A percentile compares a stretch with the other conserved stretches of the same genome.
Evolutionary conservation across 1,140 invertebrate species (phyloP).

Genomic region (Bombus cullumanus): DNA sequence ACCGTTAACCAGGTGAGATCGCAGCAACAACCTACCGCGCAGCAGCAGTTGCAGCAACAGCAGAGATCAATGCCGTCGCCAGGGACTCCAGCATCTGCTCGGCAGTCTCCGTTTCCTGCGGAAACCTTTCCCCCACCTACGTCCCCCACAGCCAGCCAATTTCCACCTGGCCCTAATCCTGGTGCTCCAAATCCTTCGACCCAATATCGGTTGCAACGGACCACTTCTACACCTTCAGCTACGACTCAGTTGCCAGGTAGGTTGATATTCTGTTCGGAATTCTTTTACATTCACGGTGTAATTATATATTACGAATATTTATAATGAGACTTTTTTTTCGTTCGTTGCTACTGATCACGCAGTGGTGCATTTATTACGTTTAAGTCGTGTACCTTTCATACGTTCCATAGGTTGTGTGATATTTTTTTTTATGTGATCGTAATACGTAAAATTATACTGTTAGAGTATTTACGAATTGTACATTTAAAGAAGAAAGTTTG

Average conservation of each 20-base stretch:
- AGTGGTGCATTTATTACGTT: background rate
- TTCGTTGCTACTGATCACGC: background rate
- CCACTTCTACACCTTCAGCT: constrained; percentile 86
- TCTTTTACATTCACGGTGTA: background rate
- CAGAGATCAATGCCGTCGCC: constrained; percentile 84
- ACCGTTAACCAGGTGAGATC: constrained; percentile 79
- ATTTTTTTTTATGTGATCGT: constrained; percentile 8
- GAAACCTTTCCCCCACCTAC: constrained; percentile 84
- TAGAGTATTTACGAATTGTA: background rate
- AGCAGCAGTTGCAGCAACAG: constrained; percentile 74
- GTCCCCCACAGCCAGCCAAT: constrained; percentile 80
- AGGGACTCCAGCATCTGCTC: constrained; percentile 80
- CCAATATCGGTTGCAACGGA: constrained; percentile 85
- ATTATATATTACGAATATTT: background rate
- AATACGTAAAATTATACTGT: background rate
- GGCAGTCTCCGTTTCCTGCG: constrained; percentile 84
- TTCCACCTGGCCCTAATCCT: constrained; percentile 83
- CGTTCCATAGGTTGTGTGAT: background rate
- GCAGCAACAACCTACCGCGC: constrained; percentile 70
- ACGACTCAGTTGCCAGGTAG: constrained; percentile 88
- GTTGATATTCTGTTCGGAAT: background rate
- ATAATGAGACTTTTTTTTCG: background rate
- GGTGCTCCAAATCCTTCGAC: constrained; percentile 82
- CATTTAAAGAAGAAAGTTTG: background rate
- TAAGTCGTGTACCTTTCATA: background rate